phyloP scores from a whole-genome alignment of 1,140 invertebrate genomes.

The Idris sp. region DNA sequence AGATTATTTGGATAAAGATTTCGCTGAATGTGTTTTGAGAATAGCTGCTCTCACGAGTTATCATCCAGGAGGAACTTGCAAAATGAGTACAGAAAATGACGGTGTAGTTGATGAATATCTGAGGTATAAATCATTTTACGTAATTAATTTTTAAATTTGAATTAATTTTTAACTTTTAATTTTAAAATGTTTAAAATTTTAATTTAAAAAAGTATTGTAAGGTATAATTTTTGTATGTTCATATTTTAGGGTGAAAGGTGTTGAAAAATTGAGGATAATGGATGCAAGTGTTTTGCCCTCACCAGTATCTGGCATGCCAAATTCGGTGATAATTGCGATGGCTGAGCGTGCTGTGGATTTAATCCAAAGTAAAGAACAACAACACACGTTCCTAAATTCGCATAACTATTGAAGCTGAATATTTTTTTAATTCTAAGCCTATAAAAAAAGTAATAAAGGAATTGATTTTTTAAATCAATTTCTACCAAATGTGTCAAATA shows the following conservation, averaged over 20 bases:
- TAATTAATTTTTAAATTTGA: not conserved
- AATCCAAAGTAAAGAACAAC: conserved; percentile 29
- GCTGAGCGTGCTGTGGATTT: conserved; percentile 83
- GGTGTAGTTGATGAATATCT: conserved; percentile 81
- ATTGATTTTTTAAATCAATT: no score
- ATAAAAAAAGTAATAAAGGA: no score
- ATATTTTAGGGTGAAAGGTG: conserved; percentile 82
- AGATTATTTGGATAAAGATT: conserved; percentile 78
- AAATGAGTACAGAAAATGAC: conserved; percentile 77
- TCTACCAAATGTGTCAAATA: no score
- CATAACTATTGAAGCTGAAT: no score
- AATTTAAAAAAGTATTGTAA: no score
- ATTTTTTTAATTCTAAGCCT: no score
- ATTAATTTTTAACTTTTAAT: no score
- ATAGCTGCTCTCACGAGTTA: conserved; percentile 82
- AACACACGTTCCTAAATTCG: no score
- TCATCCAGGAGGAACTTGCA: conserved; percentile 84
- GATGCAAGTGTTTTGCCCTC: conserved; percentile 86
- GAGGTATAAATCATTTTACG: conserved; percentile 65
- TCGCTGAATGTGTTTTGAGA: conserved; percentile 83
- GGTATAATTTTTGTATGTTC: no score
- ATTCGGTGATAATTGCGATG: conserved; percentile 83
- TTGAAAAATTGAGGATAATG: conserved; percentile 82
- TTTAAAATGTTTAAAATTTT: no score
- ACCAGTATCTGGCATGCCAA: conserved; percentile 83